These are phyloP conservation scores for Lottia gigantea DNA, from an alignment of 2,888 invertebrate species.

Conservation along the genomic window DNA sequence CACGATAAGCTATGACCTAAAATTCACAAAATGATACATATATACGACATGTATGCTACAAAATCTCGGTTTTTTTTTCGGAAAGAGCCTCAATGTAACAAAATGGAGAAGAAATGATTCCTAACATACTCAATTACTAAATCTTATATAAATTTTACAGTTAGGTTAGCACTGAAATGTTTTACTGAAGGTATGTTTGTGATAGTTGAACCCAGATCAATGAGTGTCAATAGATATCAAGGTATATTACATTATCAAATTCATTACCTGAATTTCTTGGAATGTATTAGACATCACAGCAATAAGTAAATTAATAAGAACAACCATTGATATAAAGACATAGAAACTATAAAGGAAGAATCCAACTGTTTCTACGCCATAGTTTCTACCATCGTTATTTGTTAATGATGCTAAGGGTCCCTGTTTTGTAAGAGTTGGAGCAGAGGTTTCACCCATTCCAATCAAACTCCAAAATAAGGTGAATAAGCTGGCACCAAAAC, in stretches of 20 bases:
- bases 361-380: slow-evolving; percentile 37
- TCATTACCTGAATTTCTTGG: slow-evolving; percentile 55
- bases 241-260: background rate
- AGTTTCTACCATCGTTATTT: slow-evolving; percentile 35
- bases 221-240: no score
- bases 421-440: slow-evolving; percentile 24
- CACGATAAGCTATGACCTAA: no score
- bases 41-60: no score
- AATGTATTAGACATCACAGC: slow-evolving; percentile 64
- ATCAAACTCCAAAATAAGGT: slow-evolving; percentile 44
- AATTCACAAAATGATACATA: no score
- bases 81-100: no score
- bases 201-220: background rate
- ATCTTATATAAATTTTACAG: no score
- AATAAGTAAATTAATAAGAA: slow-evolving; percentile 60
- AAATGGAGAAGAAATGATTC: no score
- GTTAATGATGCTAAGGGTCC: slow-evolving; percentile 39
- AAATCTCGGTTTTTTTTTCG: no score
- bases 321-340: slow-evolving; percentile 54
- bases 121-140: no score
- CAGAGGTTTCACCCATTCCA: slow-evolving; percentile 40
- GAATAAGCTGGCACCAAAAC: slow-evolving; percentile 38
- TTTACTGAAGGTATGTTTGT: no score
- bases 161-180: background rate
- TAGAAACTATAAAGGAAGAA: slow-evolving; percentile 43